phyloP scores from a whole-genome alignment of 64 coral and sea anemone genomes.

The Montipora foliosa region DNA sequence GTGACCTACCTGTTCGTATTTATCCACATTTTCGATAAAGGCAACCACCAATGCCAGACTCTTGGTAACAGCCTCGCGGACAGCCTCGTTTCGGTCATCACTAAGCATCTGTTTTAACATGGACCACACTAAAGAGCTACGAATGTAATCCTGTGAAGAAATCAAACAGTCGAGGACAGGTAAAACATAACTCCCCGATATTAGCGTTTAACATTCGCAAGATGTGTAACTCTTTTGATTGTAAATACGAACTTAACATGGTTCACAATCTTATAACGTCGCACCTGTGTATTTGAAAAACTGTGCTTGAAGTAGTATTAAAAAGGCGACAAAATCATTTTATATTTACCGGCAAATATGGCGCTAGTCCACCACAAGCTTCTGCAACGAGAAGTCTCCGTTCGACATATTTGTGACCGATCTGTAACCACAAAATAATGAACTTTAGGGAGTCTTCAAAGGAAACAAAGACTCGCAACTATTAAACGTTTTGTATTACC shows the following conservation, averaged over 20 bases:
- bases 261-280: neutral
- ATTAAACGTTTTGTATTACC: too few species aligned
- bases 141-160: conserved; percentile 70
- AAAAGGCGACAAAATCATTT: neutral
- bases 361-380: conserved; percentile 87
- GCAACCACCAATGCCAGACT: conserved; percentile 92
- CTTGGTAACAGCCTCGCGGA: conserved; percentile 92
- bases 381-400: conserved; percentile 94
- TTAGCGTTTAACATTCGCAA: too few species aligned
- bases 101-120: conserved; percentile 99
- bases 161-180: neutral
- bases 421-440: conserved; percentile 44
- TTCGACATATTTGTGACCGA: conserved; percentile 94
- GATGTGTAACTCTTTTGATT: too few species aligned
- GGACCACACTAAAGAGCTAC: conserved; percentile 84
- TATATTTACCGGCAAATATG: conserved; percentile 84
- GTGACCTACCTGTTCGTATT: conserved; percentile 88
- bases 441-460: neutral
- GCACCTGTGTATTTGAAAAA: neutral
- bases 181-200: neutral
- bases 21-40: conserved; percentile 76
- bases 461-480: too few species aligned
- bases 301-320: neutral
- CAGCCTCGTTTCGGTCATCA: conserved; percentile 93
- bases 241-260: neutral